Conservation (phyloP, 2,888 invertebrate genomes). For the Orthonevra nobilis region DNA sequence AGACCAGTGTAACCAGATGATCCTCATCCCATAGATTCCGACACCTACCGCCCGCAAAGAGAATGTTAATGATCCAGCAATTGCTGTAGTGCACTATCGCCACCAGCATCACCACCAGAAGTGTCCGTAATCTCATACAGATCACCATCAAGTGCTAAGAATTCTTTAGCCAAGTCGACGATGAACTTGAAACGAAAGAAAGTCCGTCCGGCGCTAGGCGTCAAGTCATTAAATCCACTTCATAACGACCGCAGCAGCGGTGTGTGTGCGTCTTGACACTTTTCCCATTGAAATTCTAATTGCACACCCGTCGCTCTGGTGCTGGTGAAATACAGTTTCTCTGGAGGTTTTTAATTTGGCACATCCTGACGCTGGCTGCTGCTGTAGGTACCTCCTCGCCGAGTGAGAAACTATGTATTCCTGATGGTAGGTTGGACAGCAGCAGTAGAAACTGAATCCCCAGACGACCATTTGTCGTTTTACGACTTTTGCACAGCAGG, state of each 20-base stretch:
- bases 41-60: slow-evolving; percentile 64
- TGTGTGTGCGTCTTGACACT: slow-evolving; percentile 64
- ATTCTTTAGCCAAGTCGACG: slow-evolving; percentile 25
- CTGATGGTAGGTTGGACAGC: slow-evolving; percentile 20
- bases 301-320: slow-evolving; percentile 59
- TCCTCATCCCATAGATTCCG: slow-evolving; percentile 48
- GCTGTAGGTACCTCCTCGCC: too few relatives aligned
- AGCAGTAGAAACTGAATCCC: slow-evolving; percentile 47
- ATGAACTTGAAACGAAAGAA: slow-evolving; percentile 62
- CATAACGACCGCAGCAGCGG: slow-evolving; percentile 46
- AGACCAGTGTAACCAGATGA: slow-evolving; percentile 52
- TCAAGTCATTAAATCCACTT: slow-evolving; percentile 60
- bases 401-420: slow-evolving; percentile 47
- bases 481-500: slow-evolving; percentile 69
- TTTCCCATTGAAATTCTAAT: slow-evolving; percentile 65
- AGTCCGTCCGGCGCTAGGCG: slow-evolving; percentile 53
- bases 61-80: slow-evolving; percentile 53
- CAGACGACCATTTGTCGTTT: slow-evolving; percentile 65
- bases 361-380: slow-evolving; percentile 19
- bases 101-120: background rate
- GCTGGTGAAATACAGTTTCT: slow-evolving; percentile 58
- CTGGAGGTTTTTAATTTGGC: slow-evolving; percentile 58
- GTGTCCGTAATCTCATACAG: slow-evolving; percentile 35
- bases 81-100: slow-evolving; percentile 17
- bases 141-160: slow-evolving; percentile 37